Evolutionary conservation across 1,140 invertebrate species (phyloP).

Genomic region (Holcopasites calliopsidis): DNA sequence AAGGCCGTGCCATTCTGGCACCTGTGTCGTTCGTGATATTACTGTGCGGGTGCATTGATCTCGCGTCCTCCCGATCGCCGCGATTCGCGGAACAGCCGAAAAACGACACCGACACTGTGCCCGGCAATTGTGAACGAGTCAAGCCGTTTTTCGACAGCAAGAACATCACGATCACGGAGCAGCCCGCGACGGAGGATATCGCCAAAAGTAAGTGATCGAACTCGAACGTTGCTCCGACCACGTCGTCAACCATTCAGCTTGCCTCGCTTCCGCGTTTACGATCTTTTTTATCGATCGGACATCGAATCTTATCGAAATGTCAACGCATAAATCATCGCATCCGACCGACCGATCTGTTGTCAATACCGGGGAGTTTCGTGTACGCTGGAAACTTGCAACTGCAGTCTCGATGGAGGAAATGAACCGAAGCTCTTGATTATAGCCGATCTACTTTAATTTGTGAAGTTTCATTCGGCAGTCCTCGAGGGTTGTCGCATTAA

Average conservation of each 20-base stretch:
- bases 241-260: too few species aligned
- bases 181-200: neutral
- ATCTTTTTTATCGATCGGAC: neutral
- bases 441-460: constrained; percentile 40
- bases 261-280: too few species aligned
- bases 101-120: constrained; percentile 27
- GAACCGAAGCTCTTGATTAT: constrained; percentile 25
- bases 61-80: constrained; percentile 56
- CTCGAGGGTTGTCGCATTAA: constrained; percentile 39
- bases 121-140: constrained; percentile 62
- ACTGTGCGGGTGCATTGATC: constrained; percentile 35
- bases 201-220: constrained; percentile 45
- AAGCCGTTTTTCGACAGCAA: constrained; percentile 66
- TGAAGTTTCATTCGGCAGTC: constrained; percentile 34
- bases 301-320: neutral
- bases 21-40: constrained; percentile 32
- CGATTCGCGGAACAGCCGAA: constrained; percentile 40
- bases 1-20: constrained; percentile 37
- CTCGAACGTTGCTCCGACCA: neutral
- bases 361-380: neutral
- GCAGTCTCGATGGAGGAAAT: constrained; percentile 2
- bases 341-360: too few species aligned
- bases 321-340: too few species aligned
- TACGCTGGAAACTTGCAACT: neutral
- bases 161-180: constrained; percentile 58